Conservation (phyloP, 2,888 invertebrate genomes). For the Pyralis farinalis region DNA sequence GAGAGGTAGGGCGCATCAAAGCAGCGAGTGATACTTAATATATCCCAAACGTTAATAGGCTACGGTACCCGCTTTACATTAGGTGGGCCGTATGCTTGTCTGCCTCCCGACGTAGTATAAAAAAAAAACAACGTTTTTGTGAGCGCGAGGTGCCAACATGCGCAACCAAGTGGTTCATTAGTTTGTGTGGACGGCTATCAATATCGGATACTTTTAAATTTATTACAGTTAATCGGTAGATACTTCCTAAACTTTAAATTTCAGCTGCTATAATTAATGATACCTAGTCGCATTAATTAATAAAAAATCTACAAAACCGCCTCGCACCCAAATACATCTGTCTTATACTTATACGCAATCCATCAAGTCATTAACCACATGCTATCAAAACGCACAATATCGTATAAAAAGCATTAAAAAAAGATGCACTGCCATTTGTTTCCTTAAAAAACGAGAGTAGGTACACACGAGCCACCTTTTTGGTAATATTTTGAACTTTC, state of each 20-base stretch:
- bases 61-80: no score
- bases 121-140: no score
- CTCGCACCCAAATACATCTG: conserved; percentile 42
- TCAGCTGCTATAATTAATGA: neutral
- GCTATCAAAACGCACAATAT: conserved; percentile 46
- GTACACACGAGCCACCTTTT: conserved; percentile 67
- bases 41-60: no score
- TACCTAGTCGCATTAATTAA: conserved; percentile 1
- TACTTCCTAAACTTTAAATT: neutral
- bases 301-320: conserved; percentile 14
- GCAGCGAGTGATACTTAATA: no score
- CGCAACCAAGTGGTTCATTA: no score
- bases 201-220: no score
- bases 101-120: no score
- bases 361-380: conserved; percentile 58
- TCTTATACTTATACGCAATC: conserved; percentile 24
- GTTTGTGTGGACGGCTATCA: no score
- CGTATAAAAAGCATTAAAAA: conserved; percentile 47
- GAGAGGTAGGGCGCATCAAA: no score
- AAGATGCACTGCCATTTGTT: conserved; percentile 40
- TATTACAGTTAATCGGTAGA: neutral
- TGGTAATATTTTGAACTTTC: conserved; percentile 23
- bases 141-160: no score
- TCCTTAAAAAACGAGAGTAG: conserved; percentile 71
- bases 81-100: no score